Base-by-base conservation (phyloP, 2,113 vertebrate genomes). In the Paramormyrops kingsleyae region DNA sequence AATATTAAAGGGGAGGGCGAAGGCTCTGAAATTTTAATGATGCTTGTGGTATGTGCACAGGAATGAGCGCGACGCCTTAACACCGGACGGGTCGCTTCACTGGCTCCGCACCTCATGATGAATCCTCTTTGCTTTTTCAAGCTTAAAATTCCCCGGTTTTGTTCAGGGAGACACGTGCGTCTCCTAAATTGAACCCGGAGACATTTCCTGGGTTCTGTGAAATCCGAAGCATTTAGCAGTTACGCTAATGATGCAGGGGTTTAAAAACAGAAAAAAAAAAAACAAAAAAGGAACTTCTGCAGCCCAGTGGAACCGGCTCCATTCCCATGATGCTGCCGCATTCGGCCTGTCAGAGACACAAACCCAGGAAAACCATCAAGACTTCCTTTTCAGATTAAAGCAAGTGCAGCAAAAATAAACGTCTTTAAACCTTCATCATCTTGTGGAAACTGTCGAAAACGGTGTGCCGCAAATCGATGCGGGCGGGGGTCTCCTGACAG, bases 21-120 rank as follows among this genome's bases (percentile, higher is more conserved):
- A 89, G 92, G 91, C 91, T 92, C 90, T 94, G 92, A 92, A 95
- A 95, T 95, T 94, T 96, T 96, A 95, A 96, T 95, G 95, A 95
- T 89, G 93, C 92, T 93, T 92, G 92, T 91, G 93, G 94, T 93
- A 95, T 94, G 93, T 94, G 92, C 92, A 70, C 88, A 90, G 94
- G 92, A 94, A 95, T 94, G 91, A 92, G 89, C 49, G 88, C 44
- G 91, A 95, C 93, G 93, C 89, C 90, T 93, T 90, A 92, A 92
- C 88, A 87, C 70, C 83, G 80, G 87, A 86, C 90, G 89, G 88
- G 86, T 90, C 92, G 44, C 49, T 74, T 88, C 62, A 77, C 91
- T 89, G 89, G 42, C 24, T 0, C 35, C 83, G 15, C 12, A 2
- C 0, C 13, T 39, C 21, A 24, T 53, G 19, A 39, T 42, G 27